phyloP scores from a whole-genome alignment of 53 echinoderm and acorn worm genomes.

The Actinopyga echinites region DNA sequence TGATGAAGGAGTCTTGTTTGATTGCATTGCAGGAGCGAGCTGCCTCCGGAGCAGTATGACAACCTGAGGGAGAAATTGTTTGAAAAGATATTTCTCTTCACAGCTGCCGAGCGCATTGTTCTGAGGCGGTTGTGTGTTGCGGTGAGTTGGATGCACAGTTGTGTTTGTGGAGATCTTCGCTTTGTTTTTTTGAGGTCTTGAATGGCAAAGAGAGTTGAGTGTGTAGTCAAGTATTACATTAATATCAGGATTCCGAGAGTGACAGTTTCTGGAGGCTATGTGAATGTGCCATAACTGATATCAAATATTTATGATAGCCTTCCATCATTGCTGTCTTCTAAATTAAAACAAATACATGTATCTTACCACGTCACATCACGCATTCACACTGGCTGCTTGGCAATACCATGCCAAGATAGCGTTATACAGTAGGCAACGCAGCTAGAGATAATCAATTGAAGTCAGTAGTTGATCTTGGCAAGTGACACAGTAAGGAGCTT shows the following conservation, averaged over 20 bases:
- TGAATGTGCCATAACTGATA: too few relatives aligned
- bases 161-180: not conserved
- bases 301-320: too few relatives aligned
- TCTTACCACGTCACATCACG: not conserved
- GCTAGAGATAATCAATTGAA: too few relatives aligned
- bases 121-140: constrained; percentile 93
- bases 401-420: too few relatives aligned
- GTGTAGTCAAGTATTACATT: too few relatives aligned
- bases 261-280: too few relatives aligned
- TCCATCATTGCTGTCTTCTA: not conserved
- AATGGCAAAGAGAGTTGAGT: too few relatives aligned
- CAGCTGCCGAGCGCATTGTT: constrained; percentile 80
- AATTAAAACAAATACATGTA: not conserved
- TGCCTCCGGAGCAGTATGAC: constrained; percentile 94
- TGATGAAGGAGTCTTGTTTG: not conserved
- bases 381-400: too few relatives aligned
- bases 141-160: constrained; percentile 51
- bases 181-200: not conserved
- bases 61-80: constrained; percentile 84
- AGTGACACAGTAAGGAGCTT: not conserved
- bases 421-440: too few relatives aligned
- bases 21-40: constrained; percentile 65
- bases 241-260: too few relatives aligned
- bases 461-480: too few relatives aligned
- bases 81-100: constrained; percentile 87